phyloP scores from a whole-genome alignment of 1,140 invertebrate genomes.

The Drosophila bocki region DNA sequence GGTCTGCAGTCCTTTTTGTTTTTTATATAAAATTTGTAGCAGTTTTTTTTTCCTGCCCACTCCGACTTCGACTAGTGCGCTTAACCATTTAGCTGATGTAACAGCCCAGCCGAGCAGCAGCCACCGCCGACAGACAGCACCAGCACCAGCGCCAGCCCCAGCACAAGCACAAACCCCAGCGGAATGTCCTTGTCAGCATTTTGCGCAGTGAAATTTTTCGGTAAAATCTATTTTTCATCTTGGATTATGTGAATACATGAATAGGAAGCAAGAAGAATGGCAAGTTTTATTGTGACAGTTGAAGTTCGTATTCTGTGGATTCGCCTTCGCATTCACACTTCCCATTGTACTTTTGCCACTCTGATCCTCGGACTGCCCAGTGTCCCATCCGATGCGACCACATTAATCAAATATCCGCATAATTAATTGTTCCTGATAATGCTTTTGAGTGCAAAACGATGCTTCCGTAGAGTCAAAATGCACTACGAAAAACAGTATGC shows the following conservation, averaged over 20 bases:
- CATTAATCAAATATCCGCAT: constrained; percentile 79
- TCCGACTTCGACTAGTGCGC: constrained; percentile 63
- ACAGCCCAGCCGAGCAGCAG: constrained; percentile 56
- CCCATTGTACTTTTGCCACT: constrained; percentile 1
- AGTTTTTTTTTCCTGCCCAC: constrained; percentile 42
- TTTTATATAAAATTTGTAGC: constrained; percentile 70
- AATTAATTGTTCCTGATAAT: constrained; percentile 55
- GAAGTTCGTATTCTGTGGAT: constrained; percentile 50
- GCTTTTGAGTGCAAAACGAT: constrained; percentile 22
- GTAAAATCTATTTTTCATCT: constrained; percentile 82
- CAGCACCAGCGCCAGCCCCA: constrained; percentile 17
- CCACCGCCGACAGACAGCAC: constrained; percentile 36
- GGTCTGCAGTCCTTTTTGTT: constrained; percentile 48
- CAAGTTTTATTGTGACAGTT: constrained; percentile 81
- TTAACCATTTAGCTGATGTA: constrained; percentile 83
- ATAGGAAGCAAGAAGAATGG: constrained; percentile 61
- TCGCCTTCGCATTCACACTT: constrained; percentile 15
- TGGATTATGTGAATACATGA: constrained; percentile 82
- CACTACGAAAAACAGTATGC: not conserved
- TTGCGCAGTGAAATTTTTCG: constrained; percentile 78
- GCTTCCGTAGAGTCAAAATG: constrained; percentile 27
- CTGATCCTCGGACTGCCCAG: constrained; percentile 6
- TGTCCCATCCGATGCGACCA: constrained; percentile 6
- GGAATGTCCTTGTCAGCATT: constrained; percentile 80
- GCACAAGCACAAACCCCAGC: constrained; percentile 11